Evolutionary conservation across 2,113 vertebrate species (phyloP).

Genomic region (Campylomormyrus numenius): DNA sequence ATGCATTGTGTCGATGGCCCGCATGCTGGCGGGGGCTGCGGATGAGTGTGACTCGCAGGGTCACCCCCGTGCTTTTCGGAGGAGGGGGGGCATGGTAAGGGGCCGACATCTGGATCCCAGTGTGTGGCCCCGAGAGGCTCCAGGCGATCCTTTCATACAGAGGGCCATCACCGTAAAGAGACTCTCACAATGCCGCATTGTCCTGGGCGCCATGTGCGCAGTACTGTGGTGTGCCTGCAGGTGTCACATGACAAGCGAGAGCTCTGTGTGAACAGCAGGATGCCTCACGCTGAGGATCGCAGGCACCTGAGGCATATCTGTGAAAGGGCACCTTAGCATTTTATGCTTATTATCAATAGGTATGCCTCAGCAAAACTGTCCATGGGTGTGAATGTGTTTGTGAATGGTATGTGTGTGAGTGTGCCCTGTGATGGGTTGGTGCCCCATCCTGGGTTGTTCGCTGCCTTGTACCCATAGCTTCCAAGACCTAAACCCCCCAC

Average conservation of each 20-base stretch:
- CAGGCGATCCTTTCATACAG: background rate
- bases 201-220: background rate
- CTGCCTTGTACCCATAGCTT: background rate
- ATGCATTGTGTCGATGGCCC: background rate
- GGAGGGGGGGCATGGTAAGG: background rate
- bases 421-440: background rate
- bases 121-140: background rate
- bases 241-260: background rate
- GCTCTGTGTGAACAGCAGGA: background rate
- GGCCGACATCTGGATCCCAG: slow-evolving; percentile 25
- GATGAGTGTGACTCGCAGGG: fast-evolving
- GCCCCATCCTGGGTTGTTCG: background rate
- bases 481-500: background rate
- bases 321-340: background rate
- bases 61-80: slow-evolving; percentile 16
- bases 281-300: background rate
- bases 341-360: background rate
- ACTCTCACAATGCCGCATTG: background rate
- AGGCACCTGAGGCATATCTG: background rate
- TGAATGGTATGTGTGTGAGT: background rate
- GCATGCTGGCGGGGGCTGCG: background rate
- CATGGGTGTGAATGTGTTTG: background rate
- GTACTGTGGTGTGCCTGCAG: background rate
- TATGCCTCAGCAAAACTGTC: background rate
- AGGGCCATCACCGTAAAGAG: background rate